Evolutionary conservation across 1,140 invertebrate genomes (phyloP).

Genomic region (Psilanteris sp.): DNA sequence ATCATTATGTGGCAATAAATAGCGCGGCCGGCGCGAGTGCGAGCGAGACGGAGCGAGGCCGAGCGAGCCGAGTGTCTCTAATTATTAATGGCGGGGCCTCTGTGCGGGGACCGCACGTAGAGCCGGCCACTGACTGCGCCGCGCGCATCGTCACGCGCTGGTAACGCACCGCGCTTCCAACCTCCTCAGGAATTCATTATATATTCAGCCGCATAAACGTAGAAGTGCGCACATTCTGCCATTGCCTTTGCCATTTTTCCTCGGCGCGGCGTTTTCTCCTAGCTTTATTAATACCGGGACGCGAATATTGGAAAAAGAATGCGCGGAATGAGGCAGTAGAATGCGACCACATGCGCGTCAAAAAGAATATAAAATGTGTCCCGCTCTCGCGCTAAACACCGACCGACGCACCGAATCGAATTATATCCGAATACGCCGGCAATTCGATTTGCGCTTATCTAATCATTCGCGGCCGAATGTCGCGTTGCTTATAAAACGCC

Average conservation of each 20-base stretch:
- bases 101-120: constrained; percentile 53
- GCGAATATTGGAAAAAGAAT: constrained; percentile 44
- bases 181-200: constrained; percentile 54
- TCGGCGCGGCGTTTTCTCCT: constrained; percentile 9
- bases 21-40: too few relatives aligned
- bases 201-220: constrained; percentile 36
- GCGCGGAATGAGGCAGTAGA: too few relatives aligned
- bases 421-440: too few relatives aligned
- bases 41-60: constrained; percentile 32
- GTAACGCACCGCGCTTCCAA: constrained; percentile 51
- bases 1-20: constrained; percentile 65
- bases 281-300: constrained; percentile 42
- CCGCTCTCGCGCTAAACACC: too few relatives aligned
- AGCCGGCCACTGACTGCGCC: constrained; percentile 54
- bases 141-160: constrained; percentile 53
- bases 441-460: too few relatives aligned
- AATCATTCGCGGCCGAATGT: too few relatives aligned
- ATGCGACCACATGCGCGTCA: too few relatives aligned
- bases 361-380: too few relatives aligned
- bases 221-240: constrained; percentile 30
- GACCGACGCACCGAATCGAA: too few relatives aligned
- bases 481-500: too few relatives aligned
- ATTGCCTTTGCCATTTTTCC: constrained; percentile 32
- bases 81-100: constrained; percentile 57
- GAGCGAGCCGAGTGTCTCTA: constrained; percentile 31